Percentiles rank a stretch among this genome's conserved stretches.
Conservation (phyloP, 2,888 invertebrate genomes). For the Tortrix viridana region DNA sequence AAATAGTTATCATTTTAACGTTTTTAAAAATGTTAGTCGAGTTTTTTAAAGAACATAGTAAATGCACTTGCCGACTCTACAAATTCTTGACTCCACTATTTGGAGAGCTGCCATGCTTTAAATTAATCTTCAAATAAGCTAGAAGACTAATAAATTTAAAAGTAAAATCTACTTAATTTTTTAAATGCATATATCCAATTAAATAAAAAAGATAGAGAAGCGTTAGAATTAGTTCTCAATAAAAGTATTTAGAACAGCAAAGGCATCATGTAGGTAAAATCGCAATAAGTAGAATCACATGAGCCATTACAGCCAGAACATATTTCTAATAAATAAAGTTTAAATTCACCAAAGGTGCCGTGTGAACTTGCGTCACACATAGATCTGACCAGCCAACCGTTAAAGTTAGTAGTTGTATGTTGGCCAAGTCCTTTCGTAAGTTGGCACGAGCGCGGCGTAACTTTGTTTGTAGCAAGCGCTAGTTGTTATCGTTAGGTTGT, state of each 20-base stretch:
- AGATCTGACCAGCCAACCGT: constrained; percentile 7
- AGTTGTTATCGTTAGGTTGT: constrained; percentile 36
- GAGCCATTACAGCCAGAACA: too few species aligned
- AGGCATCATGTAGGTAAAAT: too few species aligned
- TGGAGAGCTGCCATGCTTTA: constrained; percentile 35
- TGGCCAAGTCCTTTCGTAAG: constrained; percentile 26
- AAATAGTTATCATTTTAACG: neutral
- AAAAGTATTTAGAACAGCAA: too few species aligned
- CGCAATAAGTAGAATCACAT: too few species aligned
- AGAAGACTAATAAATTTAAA: constrained; percentile 16
- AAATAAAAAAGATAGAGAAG: too few species aligned
- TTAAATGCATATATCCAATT: too few species aligned
- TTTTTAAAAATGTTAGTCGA: constrained; percentile 17
- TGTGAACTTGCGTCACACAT: too few species aligned
- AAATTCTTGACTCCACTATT: constrained; percentile 17
- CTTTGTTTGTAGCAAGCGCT: constrained; percentile 27
- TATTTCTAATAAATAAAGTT: too few species aligned
- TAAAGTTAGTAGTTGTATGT: constrained; percentile 24
- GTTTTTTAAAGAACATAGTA: constrained; percentile 26
- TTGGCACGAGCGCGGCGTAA: constrained; percentile 32
- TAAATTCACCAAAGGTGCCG: too few species aligned
- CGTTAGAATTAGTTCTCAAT: too few species aligned
- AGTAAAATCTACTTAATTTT: neutral
- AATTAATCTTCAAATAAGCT: constrained; percentile 22
- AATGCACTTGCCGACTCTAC: constrained; percentile 35